A percentile compares a stretch with the other conserved stretches of the same genome.
These are phyloP conservation scores for Zelleria hepariella DNA, from an alignment of 2,888 invertebrate genomes.

Conservation along the genomic window DNA sequence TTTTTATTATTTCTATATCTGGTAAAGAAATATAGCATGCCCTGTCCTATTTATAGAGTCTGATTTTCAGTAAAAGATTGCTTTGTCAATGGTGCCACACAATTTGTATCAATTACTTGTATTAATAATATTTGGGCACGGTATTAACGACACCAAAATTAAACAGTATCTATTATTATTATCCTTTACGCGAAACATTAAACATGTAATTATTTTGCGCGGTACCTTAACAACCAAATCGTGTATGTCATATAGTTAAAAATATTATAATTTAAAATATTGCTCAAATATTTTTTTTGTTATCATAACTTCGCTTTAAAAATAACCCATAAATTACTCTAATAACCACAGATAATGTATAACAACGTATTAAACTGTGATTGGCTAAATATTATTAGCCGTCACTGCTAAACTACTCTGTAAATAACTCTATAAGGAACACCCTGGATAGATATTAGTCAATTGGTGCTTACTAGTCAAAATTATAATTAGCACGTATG, in stretches of 20 bases:
- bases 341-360: no score
- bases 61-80: no score
- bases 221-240: background rate
- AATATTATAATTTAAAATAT: conserved; percentile 9
- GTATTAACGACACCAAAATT: background rate
- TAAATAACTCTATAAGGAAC: conserved; percentile 20
- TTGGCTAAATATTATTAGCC: conserved; percentile 64
- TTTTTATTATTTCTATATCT: no score
- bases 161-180: no score
- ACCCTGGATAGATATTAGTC: conserved; percentile 53
- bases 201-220: background rate
- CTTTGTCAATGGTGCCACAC: no score
- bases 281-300: conserved; percentile 24
- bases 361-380: conserved; percentile 8
- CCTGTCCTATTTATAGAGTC: no score
- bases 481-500: conserved; percentile 60
- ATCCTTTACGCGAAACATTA: background rate
- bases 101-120: no score
- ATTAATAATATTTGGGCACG: background rate
- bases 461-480: conserved; percentile 73
- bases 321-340: conserved; percentile 10
- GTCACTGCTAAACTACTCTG: conserved; percentile 19
- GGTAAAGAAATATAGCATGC: no score
- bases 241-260: background rate
- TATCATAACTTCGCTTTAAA: conserved; percentile 6